Evolutionary conservation across 2,888 invertebrate genomes (phyloP), one percentile per base, ranked within the genome.

Genomic region (Apotomis betuletana): DNA sequence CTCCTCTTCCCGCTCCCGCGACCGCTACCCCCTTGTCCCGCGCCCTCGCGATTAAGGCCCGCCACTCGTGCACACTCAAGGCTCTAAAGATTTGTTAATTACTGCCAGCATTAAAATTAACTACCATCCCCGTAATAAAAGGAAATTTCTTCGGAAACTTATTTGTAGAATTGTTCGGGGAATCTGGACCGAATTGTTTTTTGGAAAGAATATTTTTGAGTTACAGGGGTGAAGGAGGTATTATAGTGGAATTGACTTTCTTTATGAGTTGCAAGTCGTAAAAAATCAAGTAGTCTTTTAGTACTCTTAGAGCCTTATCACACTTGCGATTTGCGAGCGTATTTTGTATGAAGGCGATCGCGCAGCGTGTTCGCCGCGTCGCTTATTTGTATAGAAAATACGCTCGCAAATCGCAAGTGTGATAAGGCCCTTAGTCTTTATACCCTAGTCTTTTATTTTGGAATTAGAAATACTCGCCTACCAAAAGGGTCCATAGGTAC

Each of bases 11-110:
- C 63, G 61, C 67, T 58, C n/a, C 60, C 70, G 65, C 71, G 38
- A 57, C 74, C 83, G 83, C 83, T 72, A 1, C 52, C 61, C 61
- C 74, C 71, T 78, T 69, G 70, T 0, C 52, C 78, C 82, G 69
- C 64, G 46, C 76, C 79, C 77, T 73, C 78, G 82, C 85, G 87
- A 88, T 89, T 87, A 89, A 86, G 85, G 79, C 82, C 76, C 80
- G 84, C 81, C 83, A 85, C 86, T 85, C 80, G 79, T 80, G 78
- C 86, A 86, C 87, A 88, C 87, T 89, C 85, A 83, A 90, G 88
- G 85, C 86, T 83, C 88, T 87, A 85, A 88, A 90, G 90, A 91
- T 90, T 88, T 86, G 90, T 90, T 92, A 91, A 91, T 91, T 91
- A 90, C 90, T 80, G 87, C 83, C 87, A 85, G 86, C 90, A 87